phyloP scores from a whole-genome alignment of 1,140 invertebrate genomes.

The Macrosteles quadrilineatus region DNA sequence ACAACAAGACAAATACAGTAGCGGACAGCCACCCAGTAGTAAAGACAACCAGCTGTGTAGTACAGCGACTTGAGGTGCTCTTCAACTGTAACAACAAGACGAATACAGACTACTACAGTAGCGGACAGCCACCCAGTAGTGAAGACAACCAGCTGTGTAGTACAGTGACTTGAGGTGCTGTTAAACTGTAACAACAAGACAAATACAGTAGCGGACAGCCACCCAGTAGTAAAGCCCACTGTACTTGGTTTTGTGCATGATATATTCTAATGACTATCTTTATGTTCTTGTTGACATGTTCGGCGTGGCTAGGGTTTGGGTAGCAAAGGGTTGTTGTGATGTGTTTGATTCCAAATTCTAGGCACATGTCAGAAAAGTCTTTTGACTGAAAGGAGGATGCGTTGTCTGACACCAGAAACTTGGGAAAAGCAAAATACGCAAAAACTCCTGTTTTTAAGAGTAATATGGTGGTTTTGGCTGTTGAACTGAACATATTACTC shows the following conservation, averaged over 20 bases:
- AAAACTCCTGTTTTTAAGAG: neutral
- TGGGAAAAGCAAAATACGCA: constrained; percentile 8
- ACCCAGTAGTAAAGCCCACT: constrained; percentile 79
- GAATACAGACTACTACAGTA: constrained; percentile 92
- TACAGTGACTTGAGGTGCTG: constrained; percentile 79
- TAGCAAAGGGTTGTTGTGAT: constrained; percentile 7
- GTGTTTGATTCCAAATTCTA: constrained; percentile 13
- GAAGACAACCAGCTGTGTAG: constrained; percentile 79
- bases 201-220: constrained; percentile 92
- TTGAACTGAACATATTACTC: no score
- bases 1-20: constrained; percentile 69
- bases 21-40: constrained; percentile 92
- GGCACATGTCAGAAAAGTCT: constrained; percentile 7
- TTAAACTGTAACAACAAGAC: constrained; percentile 70
- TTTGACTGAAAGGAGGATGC: neutral
- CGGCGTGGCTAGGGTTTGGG: constrained; percentile 4
- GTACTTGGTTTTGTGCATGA: neutral
- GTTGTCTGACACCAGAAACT: constrained; percentile 8
- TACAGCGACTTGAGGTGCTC: constrained; percentile 79
- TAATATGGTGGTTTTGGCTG: no score
- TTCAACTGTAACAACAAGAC: constrained; percentile 60
- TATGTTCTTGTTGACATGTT: constrained; percentile 19
- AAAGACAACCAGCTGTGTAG: constrained; percentile 79
- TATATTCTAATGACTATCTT: constrained; percentile 3
- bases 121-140: constrained; percentile 92